Evolutionary conservation across 64 coral and sea anemone species (phyloP), one percentile per base, ranked within the genome.

Genomic region (Pocillopora verrucosa): DNA sequence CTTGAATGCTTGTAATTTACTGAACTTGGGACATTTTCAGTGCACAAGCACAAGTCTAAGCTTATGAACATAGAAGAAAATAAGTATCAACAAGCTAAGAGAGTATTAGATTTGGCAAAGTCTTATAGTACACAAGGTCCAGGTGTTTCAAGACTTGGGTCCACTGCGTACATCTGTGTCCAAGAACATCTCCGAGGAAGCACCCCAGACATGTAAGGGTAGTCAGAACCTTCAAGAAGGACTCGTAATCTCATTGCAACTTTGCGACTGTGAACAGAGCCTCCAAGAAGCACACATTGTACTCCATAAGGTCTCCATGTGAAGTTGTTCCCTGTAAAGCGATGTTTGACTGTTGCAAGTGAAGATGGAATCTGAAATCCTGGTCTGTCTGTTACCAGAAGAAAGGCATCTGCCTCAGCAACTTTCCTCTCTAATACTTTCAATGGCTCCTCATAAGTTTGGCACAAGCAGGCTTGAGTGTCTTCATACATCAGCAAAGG

Each of bases 291-390:
- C 20, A 99, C 87, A 59, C 97, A 99, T 14, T 99, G 95, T 1
- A 99, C 89, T 15, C 97, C 97, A 64, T 92, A 95, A 1, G 97
- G 94, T 61, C 91, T 89, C 97, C 97, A 99, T n/a, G 93, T 94
- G 87, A 91, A 99, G 30, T 93, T 95, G 25, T 86, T 80, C 4
- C 91, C 94, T 73, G 80, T 84, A 30, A 99, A 88, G 41, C 86
- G 89, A 26, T 95, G 94, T 61, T 92, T 90, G 5, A 93, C 94
- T 6, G 93, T 84, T 36, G 57, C 78, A 84, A 96, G 86, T 0
- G 95, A 96, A 63, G 78, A 34, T 4, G 97, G 97, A 25, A 90
- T 87, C 36, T 99, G 88, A 10, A 87, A 91, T 36, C 87, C 86
- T 6, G 88, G 41, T 60, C 82, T 95, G 86, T 99, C 97, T 12